phyloP scores from a whole-genome alignment of 2,113 vertebrate species.

The Nyctereutes procyonoides region DNA sequence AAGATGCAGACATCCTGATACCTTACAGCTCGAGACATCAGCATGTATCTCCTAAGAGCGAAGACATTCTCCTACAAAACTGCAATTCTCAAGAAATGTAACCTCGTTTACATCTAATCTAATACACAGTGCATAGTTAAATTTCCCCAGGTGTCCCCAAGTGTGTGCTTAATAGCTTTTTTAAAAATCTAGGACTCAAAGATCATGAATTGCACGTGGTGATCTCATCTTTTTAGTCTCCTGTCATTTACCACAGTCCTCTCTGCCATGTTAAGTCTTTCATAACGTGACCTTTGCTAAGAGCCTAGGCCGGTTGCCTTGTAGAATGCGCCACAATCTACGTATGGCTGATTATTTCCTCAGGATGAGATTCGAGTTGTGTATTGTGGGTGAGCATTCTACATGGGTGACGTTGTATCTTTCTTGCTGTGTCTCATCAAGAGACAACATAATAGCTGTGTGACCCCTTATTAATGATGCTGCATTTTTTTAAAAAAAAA shows the following conservation, averaged over 20 bases:
- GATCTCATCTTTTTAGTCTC: not conserved
- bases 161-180: conserved; percentile 11
- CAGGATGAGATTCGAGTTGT: not conserved
- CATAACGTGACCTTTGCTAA: conserved; percentile 22
- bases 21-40: not conserved
- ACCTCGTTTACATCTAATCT: not conserved
- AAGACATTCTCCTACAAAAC: not conserved
- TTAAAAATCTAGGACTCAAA: not conserved
- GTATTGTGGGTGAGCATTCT: not conserved
- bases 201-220: not conserved
- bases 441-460: not conserved
- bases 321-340: not conserved
- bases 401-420: not conserved
- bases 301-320: conserved; percentile 1
- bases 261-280: conserved; percentile 4
- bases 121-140: not conserved
- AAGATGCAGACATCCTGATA: not conserved
- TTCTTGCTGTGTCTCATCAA: not conserved
- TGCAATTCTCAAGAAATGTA: conserved; percentile 15
- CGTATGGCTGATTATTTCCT: not conserved
- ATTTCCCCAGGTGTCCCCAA: conserved; percentile 5
- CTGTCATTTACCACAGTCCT: not conserved
- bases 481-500: not conserved
- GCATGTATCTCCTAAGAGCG: conserved; percentile 21
- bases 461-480: conserved; percentile 42